phyloP scores from a whole-genome alignment of 2,888 invertebrate species.

The Iselma pallidipennis region DNA sequence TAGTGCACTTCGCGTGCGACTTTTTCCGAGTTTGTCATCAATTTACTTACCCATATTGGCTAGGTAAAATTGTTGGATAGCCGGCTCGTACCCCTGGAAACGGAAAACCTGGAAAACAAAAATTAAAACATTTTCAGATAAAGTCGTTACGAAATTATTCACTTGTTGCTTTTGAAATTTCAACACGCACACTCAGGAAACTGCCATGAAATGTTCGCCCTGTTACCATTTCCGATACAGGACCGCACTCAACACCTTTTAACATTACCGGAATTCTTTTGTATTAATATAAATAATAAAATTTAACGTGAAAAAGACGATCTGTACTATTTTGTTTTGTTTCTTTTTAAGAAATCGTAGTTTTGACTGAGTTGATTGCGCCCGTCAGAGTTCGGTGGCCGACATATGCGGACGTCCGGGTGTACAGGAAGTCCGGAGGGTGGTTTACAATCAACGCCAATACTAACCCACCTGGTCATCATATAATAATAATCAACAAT shows the following conservation, averaged over 20 bases:
- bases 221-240: not conserved
- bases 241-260: not conserved
- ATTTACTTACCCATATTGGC: slow-evolving; percentile 82
- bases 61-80: slow-evolving; percentile 76
- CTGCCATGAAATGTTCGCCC: not conserved
- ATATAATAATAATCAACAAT: not conserved
- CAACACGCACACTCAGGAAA: slow-evolving; percentile 3
- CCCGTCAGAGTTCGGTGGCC: slow-evolving; percentile 40
- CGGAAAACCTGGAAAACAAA: slow-evolving; percentile 64
- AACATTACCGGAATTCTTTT: not conserved
- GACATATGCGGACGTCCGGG: slow-evolving; percentile 48
- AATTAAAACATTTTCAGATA: not conserved
- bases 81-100: slow-evolving; percentile 79
- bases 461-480: slow-evolving; percentile 13
- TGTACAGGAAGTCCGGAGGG: slow-evolving; percentile 48
- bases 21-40: slow-evolving; percentile 5
- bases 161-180: slow-evolving; percentile 8
- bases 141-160: not conserved
- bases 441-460: slow-evolving; percentile 46
- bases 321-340: too few species aligned
- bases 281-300: not conserved
- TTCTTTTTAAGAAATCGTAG: not conserved
- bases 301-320: too few species aligned
- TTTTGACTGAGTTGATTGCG: not conserved
- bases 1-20: slow-evolving; percentile 31